Base-by-base conservation (phyloP, 2,888 invertebrate species). In the Agrochola lychnidis region DNA sequence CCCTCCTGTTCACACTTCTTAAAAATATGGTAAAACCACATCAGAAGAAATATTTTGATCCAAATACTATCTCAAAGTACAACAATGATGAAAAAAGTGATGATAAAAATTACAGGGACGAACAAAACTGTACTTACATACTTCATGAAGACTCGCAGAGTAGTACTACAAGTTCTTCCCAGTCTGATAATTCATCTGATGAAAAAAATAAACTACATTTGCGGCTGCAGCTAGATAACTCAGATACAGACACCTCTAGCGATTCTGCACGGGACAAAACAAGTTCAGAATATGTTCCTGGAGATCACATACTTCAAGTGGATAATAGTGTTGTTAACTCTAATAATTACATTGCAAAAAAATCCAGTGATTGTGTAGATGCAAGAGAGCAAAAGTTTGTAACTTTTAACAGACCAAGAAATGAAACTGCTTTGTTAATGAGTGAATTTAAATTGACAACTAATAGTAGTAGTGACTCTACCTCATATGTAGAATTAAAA, bases 231-330 rank as follows among this genome's bases (percentile, higher is more conserved):
- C 87, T 96, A 76, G 96, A 96, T 78, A 95, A 96, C 79, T 96
- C 96, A 0, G 96, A 96, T 74, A 96, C 96, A 14, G 96, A 96
- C 73, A 96, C 96, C n/a, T 96, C 96, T 5, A 95, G 94, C 88
- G 96, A 96, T 79, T 96, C 95, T 6, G 90, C 92, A 4, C 92
- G 93, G 84, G 96, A 95, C 25, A 96, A 95, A 88, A 93, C 94
- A 74, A 93, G 94, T 83, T 96, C 96, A 36, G 96, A 96, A 89
- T 96, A 96, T 88, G 93, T 96, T 79, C 94, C 96, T 14, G 95
- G 93, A 89, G 93, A 94, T 72, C 94, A 95, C 84, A 91, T 95
- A 73, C 79, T 92, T 45, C 88, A 89, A 74, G 79, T 88, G 69
- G 87, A 84, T 56, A 87, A 87, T 57, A 90, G 79, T 69, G 86